phyloP scores from a whole-genome alignment of 2,797 vertebrate species.

The Sus cebifrons region DNA sequence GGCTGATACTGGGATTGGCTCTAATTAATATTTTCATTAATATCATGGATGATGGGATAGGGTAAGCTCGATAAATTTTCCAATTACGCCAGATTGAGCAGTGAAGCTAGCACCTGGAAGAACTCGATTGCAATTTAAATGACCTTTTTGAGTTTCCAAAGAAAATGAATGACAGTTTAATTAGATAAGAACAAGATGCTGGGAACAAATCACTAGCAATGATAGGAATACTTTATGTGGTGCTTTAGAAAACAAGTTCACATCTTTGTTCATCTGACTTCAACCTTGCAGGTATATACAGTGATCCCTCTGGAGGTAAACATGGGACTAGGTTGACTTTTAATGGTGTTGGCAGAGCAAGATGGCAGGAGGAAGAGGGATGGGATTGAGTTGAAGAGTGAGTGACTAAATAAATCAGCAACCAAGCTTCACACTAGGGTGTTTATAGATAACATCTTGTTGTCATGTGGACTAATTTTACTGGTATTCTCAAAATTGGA shows the following conservation, averaged over 20 bases:
- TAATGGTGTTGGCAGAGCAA: background rate
- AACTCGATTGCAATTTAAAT: constrained; percentile 65
- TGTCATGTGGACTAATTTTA: background rate
- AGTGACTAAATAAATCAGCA: background rate
- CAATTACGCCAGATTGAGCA: constrained; percentile 33
- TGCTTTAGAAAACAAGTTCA: background rate
- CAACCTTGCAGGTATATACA: background rate
- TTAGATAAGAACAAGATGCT: constrained; percentile 38
- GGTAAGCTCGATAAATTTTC: constrained; percentile 60
- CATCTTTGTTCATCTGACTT: background rate
- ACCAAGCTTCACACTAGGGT: background rate
- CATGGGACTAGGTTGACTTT: background rate
- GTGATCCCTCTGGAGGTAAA: background rate
- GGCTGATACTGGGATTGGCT: background rate
- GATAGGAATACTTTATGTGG: background rate
- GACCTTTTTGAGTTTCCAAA: constrained; percentile 48
- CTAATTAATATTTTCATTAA: constrained; percentile 73
- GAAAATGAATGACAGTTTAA: constrained; percentile 29
- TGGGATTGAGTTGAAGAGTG: background rate
- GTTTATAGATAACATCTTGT: background rate
- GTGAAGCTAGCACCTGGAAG: constrained; percentile 36
- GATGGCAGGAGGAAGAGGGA: background rate
- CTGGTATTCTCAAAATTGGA: background rate
- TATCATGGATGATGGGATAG: constrained; percentile 28
- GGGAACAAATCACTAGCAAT: background rate